A percentile compares a stretch with the other conserved stretches of the same genome.
phyloP scores from a whole-genome alignment of 2,888 invertebrate species.

The Hydrotaea cyrtoneurina region DNA sequence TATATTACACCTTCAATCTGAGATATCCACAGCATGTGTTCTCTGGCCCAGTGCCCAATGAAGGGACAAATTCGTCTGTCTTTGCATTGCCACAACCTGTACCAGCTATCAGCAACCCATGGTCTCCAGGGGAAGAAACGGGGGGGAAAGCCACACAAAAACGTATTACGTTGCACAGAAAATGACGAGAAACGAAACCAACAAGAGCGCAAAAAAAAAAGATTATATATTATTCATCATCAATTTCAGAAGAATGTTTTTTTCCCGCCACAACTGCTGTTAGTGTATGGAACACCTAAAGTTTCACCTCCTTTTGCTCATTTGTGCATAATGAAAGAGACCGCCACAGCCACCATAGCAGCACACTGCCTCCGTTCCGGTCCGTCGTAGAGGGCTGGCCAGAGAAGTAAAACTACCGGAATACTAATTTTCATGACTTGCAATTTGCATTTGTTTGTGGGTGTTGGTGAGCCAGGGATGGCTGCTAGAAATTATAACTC shows the following conservation, averaged over 20 bases:
- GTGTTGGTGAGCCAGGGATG: background rate
- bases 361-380: background rate
- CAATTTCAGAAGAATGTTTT: conserved; percentile 23
- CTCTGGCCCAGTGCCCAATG: background rate
- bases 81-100: background rate
- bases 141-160: conserved; percentile 24
- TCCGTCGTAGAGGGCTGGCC: background rate
- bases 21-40: background rate
- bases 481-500: conserved; percentile 60
- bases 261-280: background rate
- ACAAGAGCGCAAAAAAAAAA: background rate
- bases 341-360: background rate
- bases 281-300: conserved; percentile 15
- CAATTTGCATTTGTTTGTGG: conserved; percentile 56
- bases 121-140: background rate
- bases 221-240: conserved; percentile 54
- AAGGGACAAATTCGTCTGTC: background rate
- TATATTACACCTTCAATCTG: conserved; percentile 16
- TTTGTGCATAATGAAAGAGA: conserved; percentile 36
- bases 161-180: conserved; percentile 40
- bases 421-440: conserved; percentile 64
- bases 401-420: conserved; percentile 45
- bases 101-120: background rate
- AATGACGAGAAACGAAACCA: conserved; percentile 20
- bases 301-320: background rate